Conservation (phyloP, 1,140 invertebrate species). For the Megalopta genalis region DNA sequence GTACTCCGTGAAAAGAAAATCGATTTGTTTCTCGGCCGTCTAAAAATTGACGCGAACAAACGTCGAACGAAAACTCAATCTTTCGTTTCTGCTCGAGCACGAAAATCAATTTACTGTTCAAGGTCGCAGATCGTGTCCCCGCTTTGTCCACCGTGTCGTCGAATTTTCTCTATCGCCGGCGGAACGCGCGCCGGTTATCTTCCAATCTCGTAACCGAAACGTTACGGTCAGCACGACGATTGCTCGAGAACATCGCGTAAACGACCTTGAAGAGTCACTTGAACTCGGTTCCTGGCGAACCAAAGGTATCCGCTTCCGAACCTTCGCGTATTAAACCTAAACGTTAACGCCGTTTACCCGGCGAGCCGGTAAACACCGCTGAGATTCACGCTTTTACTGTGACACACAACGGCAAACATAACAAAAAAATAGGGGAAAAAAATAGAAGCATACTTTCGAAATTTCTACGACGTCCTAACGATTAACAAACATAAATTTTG, state of each 20-base stretch:
- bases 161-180: background rate
- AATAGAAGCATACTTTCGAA: background rate
- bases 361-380: background rate
- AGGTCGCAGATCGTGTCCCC: background rate
- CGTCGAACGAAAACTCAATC: too few relatives aligned
- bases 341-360: too few relatives aligned
- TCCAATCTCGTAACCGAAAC: too few relatives aligned
- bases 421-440: slow-evolving; percentile 8
- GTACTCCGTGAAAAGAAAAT: background rate
- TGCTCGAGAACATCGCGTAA: too few relatives aligned
- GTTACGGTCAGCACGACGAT: too few relatives aligned
- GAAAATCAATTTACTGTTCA: background rate
- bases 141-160: too few relatives aligned
- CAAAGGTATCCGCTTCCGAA: too few relatives aligned
- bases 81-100: background rate
- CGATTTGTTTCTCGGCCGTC: background rate
- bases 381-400: background rate
- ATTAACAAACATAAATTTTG: slow-evolving; percentile 17
- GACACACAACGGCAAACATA: slow-evolving; percentile 14
- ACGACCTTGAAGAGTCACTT: too few relatives aligned
- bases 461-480: background rate
- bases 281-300: too few relatives aligned
- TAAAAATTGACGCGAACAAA: background rate
- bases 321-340: too few relatives aligned
- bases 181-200: background rate